A percentile compares a stretch with the other conserved stretches of the same genome.
These are phyloP conservation scores for Gandaritis pyraliata DNA, from an alignment of 2,888 invertebrate species.

Conservation along the genomic window DNA sequence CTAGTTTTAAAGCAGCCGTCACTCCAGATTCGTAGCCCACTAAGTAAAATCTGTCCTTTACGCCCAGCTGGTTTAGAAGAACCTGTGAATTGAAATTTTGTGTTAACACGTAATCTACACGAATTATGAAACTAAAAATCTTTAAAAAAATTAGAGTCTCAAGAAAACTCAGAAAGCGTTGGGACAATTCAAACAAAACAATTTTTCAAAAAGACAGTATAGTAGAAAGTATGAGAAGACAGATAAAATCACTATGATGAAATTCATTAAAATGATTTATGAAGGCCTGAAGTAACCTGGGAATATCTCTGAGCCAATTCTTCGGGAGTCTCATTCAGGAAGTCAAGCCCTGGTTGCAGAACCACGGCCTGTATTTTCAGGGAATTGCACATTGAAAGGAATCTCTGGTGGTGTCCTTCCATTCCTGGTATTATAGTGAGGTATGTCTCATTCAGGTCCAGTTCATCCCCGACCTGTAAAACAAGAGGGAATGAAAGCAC, in stretches of 20 bases:
- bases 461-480: conserved; percentile 57
- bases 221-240: no score
- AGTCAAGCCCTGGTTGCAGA: conserved; percentile 59
- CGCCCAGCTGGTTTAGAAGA: conserved; percentile 44
- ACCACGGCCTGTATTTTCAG: conserved; percentile 60
- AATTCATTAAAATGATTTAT: neutral
- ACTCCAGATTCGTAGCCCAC: conserved; percentile 60
- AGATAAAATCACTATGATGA: no score
- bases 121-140: no score
- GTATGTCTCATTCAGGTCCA: conserved; percentile 48
- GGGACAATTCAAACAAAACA: no score
- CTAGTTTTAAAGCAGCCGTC: conserved; percentile 56
- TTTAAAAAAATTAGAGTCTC: no score
- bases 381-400: conserved; percentile 51
- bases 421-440: conserved; percentile 61
- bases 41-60: conserved; percentile 52
- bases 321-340: conserved; percentile 47
- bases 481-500: no score
- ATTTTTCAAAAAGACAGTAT: no score
- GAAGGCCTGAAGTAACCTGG: conserved; percentile 38
- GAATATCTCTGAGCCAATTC: conserved; percentile 53
- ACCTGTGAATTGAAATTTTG: conserved; percentile 43
- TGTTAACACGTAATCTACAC: no score
- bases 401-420: conserved; percentile 58
- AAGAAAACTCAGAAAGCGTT: no score